Conservation (phyloP, 92 coral and sea anemone species). For the Porites evermanni region DNA sequence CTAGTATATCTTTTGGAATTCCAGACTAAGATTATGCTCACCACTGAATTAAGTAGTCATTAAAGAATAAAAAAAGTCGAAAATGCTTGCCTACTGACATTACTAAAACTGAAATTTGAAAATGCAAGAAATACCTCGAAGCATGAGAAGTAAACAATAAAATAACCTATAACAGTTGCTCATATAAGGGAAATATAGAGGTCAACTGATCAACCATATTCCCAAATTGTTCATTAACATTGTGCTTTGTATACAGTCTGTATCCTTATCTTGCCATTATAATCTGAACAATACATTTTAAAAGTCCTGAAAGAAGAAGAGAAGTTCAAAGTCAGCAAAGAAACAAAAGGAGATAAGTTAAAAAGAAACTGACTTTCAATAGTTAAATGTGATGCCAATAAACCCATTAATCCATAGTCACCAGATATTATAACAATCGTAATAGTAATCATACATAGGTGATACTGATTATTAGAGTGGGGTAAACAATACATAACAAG, state of each 20-base stretch:
- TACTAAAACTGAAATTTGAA: neutral
- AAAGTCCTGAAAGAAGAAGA: neutral
- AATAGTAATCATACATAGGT: neutral
- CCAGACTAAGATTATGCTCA: no score
- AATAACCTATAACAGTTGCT: neutral
- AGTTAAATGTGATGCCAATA: neutral
- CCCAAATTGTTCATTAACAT: conserved; percentile 1
- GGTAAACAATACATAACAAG: no score
- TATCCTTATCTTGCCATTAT: conserved; percentile 14
- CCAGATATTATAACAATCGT: neutral
- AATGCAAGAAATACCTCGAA: neutral
- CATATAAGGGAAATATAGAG: neutral
- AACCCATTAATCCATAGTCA: neutral
- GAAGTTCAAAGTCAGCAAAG: conserved; percentile 2
- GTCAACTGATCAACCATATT: conserved; percentile 1
- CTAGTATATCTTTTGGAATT: no score
- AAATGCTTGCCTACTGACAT: neutral
- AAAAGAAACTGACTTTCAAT: neutral
- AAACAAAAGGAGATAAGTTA: neutral
- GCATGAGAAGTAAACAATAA: neutral
- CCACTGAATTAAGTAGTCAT: no score
- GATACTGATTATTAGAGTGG: no score
- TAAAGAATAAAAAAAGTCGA: neutral
- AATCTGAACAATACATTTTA: conserved; percentile 5
- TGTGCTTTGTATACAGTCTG: neutral